Percentiles rank a stretch among this genome's conserved stretches.
Conservation (phyloP, 2,888 invertebrate genomes). For the Limnephilus rhombicus region DNA sequence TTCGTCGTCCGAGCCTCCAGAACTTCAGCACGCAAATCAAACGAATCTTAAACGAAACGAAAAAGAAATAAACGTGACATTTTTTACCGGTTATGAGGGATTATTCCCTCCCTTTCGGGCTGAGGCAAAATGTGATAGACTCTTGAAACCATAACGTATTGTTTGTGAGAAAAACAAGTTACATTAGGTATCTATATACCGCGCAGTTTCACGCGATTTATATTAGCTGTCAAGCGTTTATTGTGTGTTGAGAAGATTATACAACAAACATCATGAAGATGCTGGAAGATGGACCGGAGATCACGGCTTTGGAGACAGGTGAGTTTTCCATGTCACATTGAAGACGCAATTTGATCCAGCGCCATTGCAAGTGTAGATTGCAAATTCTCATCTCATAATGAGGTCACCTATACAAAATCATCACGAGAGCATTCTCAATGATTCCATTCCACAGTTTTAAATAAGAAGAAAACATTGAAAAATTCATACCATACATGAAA, state of each 20-base stretch:
- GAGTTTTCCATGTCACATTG: constrained; percentile 12
- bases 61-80: constrained; percentile 17
- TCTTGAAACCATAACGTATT: constrained; percentile 43
- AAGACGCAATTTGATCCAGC: background rate
- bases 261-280: constrained; percentile 74
- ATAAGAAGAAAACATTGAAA: background rate
- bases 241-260: background rate
- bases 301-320: constrained; percentile 76
- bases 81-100: constrained; percentile 58
- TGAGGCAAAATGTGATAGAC: constrained; percentile 42
- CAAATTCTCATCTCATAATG: constrained; percentile 30
- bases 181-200: background rate
- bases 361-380: constrained; percentile 19
- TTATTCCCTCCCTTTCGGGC: constrained; percentile 55
- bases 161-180: constrained; percentile 21
- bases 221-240: background rate
- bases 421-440: background rate
- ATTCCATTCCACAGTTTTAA: background rate
- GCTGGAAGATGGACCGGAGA: constrained; percentile 79
- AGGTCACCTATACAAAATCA: background rate
- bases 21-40: background rate
- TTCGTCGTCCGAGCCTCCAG: constrained; percentile 37
- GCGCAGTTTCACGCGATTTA: background rate
- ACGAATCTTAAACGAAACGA: background rate
- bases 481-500: background rate